Base-by-base conservation (phyloP, 1,140 invertebrate genomes). In the Orussus abietinus region DNA sequence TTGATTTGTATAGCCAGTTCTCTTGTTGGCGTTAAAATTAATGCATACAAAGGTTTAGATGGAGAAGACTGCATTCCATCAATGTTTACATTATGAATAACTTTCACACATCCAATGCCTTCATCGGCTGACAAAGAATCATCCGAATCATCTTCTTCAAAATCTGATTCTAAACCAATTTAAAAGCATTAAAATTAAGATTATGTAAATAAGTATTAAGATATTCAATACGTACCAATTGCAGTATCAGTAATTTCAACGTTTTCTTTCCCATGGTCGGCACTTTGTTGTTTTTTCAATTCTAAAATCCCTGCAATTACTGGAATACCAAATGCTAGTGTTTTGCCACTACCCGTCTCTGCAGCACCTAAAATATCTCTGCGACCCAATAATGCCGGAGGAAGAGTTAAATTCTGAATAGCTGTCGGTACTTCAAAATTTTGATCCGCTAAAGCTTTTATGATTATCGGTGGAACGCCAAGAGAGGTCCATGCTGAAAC, bases 281-380 rank as follows among this genome's bases (percentile, higher is more conserved):
- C 31, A 22, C 45, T 61, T 5, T 73, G 51, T 49, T 75, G 65
- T 32, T 55, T 56, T 62, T 85, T 86, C 2, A 86, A 64, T 51
- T 85, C 76, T 36, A 96, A 69, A 46, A 97, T 94, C 5, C 86
- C 86, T 47, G 82, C 72, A 31, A 97, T 67, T 32, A 98, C 86
- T 17, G 96, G 96, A 45, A 98, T 88, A 3, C 88, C 92, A 81
- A 98, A 98, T 1, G 94, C 95, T 25, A 98, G 72, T 0, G 95
- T 98, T 78, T 98, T 98, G 1, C 96, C 96, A 78, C 92, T 96
- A 5, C 96, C 96, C 1, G 95, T 98, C 78, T 98, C 92, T 7
- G 95, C 95, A 45, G 94, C 95, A 47, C 93, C 95, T 12, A 98
- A 69, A 53, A 98, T 89, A 74, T 98, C 93, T 73, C 82, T 78